Evolutionary conservation across 2,113 vertebrate genomes (phyloP).

Genomic region (Carlito syrichta): DNA sequence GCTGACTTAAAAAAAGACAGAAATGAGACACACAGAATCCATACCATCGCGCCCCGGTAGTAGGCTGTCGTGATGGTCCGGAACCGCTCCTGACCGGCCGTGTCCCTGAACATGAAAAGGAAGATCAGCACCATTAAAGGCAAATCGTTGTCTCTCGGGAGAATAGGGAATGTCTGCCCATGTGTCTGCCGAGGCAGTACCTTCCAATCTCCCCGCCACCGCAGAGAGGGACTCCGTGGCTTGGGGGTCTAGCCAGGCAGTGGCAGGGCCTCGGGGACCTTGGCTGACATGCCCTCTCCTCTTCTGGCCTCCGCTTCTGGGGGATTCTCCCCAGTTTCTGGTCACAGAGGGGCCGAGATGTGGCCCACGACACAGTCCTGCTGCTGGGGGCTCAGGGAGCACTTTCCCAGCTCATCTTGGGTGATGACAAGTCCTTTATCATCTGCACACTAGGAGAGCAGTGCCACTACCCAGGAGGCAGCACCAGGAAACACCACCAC

Average conservation of each 20-base stretch:
- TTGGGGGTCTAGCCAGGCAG: not conserved
- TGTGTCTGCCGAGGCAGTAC: not conserved
- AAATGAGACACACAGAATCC: not conserved
- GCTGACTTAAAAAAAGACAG: not conserved
- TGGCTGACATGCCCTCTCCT: not conserved
- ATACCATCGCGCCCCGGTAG: conserved; percentile 96
- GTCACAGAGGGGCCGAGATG: not conserved
- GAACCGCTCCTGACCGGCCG: conserved; percentile 95
- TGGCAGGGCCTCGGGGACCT: too few species aligned
- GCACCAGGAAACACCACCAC: fast-evolving
- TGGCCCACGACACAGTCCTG: not conserved
- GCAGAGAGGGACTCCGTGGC: not conserved
- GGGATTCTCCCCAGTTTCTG: not conserved
- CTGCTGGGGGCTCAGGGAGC: not conserved
- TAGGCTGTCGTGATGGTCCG: conserved; percentile 97
- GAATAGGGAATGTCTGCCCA: fast-evolving
- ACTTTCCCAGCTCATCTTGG: not conserved
- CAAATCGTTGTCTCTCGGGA: fast-evolving
- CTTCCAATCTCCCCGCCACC: fast-evolving
- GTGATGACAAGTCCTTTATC: not conserved
- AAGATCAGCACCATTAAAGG: not conserved
- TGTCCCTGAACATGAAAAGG: conserved; percentile 86
- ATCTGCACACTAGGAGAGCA: fast-evolving
- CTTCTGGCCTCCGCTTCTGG: not conserved
- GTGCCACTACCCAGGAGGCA: fast-evolving